Conservation (phyloP, 92 coral and sea anemone species). For the Muricea muricata region DNA sequence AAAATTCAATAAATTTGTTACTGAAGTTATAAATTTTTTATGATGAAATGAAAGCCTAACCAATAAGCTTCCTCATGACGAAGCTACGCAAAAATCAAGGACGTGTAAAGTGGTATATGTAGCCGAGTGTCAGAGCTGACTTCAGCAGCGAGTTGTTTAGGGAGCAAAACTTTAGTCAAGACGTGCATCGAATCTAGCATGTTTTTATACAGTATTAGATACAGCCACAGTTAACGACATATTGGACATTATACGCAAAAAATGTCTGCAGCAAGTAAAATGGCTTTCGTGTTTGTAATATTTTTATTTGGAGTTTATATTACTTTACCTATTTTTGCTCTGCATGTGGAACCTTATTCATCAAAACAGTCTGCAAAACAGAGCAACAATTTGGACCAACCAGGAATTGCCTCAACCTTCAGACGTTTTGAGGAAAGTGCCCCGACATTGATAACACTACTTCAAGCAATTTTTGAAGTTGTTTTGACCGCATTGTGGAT, state of each 20-base stretch:
- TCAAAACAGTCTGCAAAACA: not conserved
- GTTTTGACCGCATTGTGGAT: slow-evolving; percentile 63
- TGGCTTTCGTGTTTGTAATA: not conserved
- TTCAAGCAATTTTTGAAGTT: slow-evolving; percentile 52
- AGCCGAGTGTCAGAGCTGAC: not conserved
- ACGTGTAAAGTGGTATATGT: not conserved
- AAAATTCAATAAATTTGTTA: not conserved
- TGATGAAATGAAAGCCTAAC: not conserved
- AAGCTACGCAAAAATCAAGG: not conserved
- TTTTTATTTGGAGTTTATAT: not conserved
- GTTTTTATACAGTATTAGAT: not conserved
- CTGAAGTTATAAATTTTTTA: not conserved
- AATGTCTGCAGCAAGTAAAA: not conserved
- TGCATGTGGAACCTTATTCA: slow-evolving; percentile 12
- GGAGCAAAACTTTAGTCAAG: too few relatives aligned
- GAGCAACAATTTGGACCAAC: slow-evolving; percentile 5
- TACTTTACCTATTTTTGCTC: not conserved
- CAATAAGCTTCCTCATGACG: not conserved
- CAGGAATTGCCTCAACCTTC: slow-evolving; percentile 14
- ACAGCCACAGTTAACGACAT: not conserved
- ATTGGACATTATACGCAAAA: too few relatives aligned
- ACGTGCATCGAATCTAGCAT: not conserved
- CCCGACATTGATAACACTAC: slow-evolving; percentile 21
- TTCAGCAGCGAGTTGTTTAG: not conserved
- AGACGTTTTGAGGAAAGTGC: slow-evolving; percentile 32